Conservation (phyloP, 2,888 invertebrate species). For the Antheraea assamensis region DNA sequence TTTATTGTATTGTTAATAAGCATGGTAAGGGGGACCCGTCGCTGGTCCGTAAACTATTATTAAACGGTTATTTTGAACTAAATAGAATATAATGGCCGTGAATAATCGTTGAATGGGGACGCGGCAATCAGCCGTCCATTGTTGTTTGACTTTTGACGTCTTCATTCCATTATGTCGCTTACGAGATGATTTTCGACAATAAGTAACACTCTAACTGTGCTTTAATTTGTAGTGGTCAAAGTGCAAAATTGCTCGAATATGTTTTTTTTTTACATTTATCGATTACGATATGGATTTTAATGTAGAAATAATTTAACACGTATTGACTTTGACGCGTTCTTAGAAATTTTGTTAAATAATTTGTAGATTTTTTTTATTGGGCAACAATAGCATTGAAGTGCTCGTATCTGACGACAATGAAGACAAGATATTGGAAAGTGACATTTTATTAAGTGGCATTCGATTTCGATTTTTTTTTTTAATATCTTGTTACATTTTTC, state of each 20-base stretch:
- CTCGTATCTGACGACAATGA: conserved; percentile 11
- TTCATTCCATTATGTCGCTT: conserved; percentile 54
- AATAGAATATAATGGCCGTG: conserved; percentile 81
- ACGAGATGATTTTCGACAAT: conserved; percentile 19
- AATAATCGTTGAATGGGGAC: conserved; percentile 72
- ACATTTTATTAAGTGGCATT: conserved; percentile 16
- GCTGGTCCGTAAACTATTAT: conserved; percentile 73
- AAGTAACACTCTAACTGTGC: conserved; percentile 20
- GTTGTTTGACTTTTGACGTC: conserved; percentile 75
- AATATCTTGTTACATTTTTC: not conserved
- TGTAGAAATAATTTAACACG: conserved; percentile 55
- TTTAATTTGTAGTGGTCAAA: conserved; percentile 5
- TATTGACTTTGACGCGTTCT: conserved; percentile 61
- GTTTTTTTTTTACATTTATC: conserved; percentile 24
- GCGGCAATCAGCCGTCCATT: conserved; percentile 71
- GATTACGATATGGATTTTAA: conserved; percentile 49
- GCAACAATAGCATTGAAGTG: conserved; percentile 24
- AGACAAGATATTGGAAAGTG: conserved; percentile 11
- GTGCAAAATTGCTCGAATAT: conserved; percentile 27
- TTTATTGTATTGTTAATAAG: conserved; percentile 82
- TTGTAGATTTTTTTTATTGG: conserved; percentile 56
- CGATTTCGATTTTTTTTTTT: not conserved
- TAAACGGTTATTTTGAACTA: conserved; percentile 82
- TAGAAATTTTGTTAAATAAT: conserved; percentile 61
- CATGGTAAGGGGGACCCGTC: conserved; percentile 70